Percentiles rank a stretch among this genome's conserved stretches.
Evolutionary conservation across 2,113 vertebrate species (phyloP).

Genomic region (Planiliza haematocheilus): DNA sequence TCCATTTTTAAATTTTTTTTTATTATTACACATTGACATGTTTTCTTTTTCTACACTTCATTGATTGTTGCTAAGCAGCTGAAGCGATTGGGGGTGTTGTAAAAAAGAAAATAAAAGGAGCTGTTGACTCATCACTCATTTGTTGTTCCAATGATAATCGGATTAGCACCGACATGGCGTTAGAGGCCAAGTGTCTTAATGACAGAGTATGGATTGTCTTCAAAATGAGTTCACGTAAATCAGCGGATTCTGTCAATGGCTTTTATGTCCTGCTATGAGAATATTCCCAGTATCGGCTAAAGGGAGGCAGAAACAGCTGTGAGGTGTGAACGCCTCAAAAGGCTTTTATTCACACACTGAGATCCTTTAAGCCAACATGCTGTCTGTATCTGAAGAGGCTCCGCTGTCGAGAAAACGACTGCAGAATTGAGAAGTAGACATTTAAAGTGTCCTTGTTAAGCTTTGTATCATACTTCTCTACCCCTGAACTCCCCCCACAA

Average conservation of each 20-base stretch:
- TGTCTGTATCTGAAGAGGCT: not conserved
- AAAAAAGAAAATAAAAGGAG: conserved; percentile 26
- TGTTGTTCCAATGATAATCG: conserved; percentile 36
- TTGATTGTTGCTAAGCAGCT: conserved; percentile 49
- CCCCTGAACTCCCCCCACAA: too few species aligned
- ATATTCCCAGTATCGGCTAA: conserved; percentile 48
- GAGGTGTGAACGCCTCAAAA: not conserved
- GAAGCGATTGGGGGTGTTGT: conserved; percentile 19
- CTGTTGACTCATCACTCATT: conserved; percentile 55
- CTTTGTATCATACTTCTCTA: too few species aligned
- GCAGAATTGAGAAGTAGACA: too few species aligned
- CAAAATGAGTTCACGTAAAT: conserved; percentile 71
- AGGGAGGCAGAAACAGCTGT: conserved; percentile 30
- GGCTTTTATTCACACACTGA: conserved; percentile 28
- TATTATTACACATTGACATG: not conserved
- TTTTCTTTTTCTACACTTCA: conserved; percentile 1
- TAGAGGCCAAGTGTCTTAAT: conserved; percentile 63
- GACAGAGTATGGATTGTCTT: conserved; percentile 71
- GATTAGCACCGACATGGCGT: conserved; percentile 63
- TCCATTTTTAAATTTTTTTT: not conserved
- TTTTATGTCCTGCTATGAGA: conserved; percentile 40
- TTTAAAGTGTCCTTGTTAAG: too few species aligned
- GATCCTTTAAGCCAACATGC: conserved; percentile 7
- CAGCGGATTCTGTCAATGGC: conserved; percentile 58
- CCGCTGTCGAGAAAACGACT: not conserved